Percentiles rank a stretch among this genome's conserved stretches.
These are phyloP conservation scores for Terebella lapidaria DNA, from an alignment of 2,888 invertebrate genomes.

Conservation along the genomic window DNA sequence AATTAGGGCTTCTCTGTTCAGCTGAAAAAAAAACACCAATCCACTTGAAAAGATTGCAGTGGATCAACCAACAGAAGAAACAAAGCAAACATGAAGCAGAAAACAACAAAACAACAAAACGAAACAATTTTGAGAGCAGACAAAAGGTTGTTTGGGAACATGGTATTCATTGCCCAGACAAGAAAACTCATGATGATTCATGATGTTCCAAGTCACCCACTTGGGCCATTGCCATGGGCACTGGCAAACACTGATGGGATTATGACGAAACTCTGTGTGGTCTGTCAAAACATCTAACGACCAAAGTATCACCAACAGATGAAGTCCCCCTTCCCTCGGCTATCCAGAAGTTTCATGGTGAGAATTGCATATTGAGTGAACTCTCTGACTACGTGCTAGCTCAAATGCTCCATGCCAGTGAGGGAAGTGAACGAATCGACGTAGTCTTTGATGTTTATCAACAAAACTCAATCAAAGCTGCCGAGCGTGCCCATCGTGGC, in stretches of 20 bases:
- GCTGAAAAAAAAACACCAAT: background rate
- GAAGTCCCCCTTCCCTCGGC: slow-evolving; percentile 10
- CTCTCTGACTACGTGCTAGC: slow-evolving; percentile 5
- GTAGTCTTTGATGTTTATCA: slow-evolving; percentile 14
- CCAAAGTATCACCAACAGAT: slow-evolving; percentile 6
- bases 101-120: too few relatives aligned
- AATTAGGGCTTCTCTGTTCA: background rate
- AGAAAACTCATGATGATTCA: slow-evolving; percentile 16
- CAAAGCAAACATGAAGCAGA: too few relatives aligned
- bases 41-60: background rate
- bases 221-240: slow-evolving; percentile 15
- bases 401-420: background rate
- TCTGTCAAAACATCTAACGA: slow-evolving; percentile 12
- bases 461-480: slow-evolving; percentile 10
- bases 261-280: slow-evolving; percentile 11
- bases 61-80: background rate
- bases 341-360: slow-evolving; percentile 11
- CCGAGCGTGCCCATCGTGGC: slow-evolving; percentile 6
- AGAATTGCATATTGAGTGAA: slow-evolving; percentile 7
- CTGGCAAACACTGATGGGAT: slow-evolving; percentile 17
- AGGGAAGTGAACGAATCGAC: slow-evolving; percentile 9
- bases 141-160: slow-evolving; percentile 10
- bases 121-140: slow-evolving; percentile 10
- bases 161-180: slow-evolving; percentile 14
- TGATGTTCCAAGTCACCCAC: slow-evolving; percentile 4